Evolutionary conservation across 2,113 vertebrate species (phyloP), one percentile per base, ranked within the genome.

Genomic region (Lophura nycthemera): DNA sequence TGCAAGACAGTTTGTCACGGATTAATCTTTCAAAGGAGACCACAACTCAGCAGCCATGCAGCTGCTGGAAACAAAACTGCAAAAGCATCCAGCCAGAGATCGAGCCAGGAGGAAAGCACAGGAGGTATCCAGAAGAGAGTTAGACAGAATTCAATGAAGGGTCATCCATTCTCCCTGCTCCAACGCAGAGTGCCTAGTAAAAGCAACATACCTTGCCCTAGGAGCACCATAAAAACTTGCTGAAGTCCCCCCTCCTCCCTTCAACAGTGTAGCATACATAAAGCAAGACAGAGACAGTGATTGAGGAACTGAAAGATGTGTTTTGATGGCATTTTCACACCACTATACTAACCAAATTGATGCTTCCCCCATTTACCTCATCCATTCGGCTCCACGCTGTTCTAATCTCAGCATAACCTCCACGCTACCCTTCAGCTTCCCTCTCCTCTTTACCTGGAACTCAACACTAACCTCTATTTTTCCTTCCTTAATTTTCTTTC

Each of bases 151-250:
- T 57, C 54, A 57, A 13, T 27, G 54, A 32, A 18, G 18, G 29
- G 54, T 45, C 34, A 73, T 30, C 19, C 50, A 50, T 13, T 83
- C 7, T 20, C 32, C 10, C 8, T 5, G 27, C 21, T 30, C 30
- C 56, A 74, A 10, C 32, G 45, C 45, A 56, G 56, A 6, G 17
- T 7, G 6, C 24, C 15, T 2, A 12, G 20, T 0, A 0, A 81
- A 88, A 80, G 13, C 4, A 8, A 29, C 2, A 7, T 2, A 24
- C 5, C 2, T 40, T 67, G 7, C 19, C 65, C 30, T 59, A 57
- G 61, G 54, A 75, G 30, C 22, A 56, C 0, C 1, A 17, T 2
- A 60, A 45, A 29, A 17, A 63, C 7, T 45, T 3, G 4, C 13
- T 64, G 66, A 56, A 83, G 47, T 29, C 38, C 19, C 25, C 17